phyloP scores from a whole-genome alignment of 1,140 invertebrate genomes.

The Sycophaga agraensis region DNA sequence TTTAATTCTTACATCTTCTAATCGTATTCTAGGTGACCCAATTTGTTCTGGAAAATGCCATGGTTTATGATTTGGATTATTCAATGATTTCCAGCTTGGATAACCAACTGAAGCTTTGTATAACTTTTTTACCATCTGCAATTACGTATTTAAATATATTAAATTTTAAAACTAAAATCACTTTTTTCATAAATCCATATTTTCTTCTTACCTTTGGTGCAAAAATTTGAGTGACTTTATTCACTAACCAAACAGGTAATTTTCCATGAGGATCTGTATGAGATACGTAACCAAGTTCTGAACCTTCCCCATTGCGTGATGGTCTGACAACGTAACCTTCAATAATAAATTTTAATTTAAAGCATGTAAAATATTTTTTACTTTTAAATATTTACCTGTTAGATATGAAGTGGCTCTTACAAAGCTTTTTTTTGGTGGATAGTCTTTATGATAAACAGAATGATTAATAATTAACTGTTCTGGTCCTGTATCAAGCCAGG shows the following conservation, averaged over 20 bases:
- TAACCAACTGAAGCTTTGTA: slow-evolving; percentile 80
- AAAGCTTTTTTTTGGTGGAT: slow-evolving; percentile 78
- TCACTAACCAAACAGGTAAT: slow-evolving; percentile 85
- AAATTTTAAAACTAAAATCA: background rate
- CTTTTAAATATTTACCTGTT: slow-evolving; percentile 49
- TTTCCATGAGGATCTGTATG: slow-evolving; percentile 87
- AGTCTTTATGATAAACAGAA: slow-evolving; percentile 83
- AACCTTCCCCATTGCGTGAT: slow-evolving; percentile 62
- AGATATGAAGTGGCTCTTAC: slow-evolving; percentile 68
- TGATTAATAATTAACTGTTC: slow-evolving; percentile 89
- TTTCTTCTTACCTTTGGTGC: slow-evolving; percentile 67
- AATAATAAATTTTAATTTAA: slow-evolving; percentile 14
- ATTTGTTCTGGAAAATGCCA: slow-evolving; percentile 88
- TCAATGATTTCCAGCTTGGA: slow-evolving; percentile 75
- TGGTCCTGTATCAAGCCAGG: slow-evolving; percentile 81
- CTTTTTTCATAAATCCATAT: too few relatives aligned
- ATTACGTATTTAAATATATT: background rate
- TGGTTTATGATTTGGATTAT: slow-evolving; percentile 77
- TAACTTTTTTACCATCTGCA: slow-evolving; percentile 71
- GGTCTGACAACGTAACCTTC: slow-evolving; percentile 60
- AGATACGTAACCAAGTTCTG: slow-evolving; percentile 80
- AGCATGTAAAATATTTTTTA: background rate
- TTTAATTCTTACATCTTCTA: slow-evolving; percentile 66
- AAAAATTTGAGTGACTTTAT: slow-evolving; percentile 83
- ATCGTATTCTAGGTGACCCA: slow-evolving; percentile 65